phyloP scores from a whole-genome alignment of 2,888 invertebrate genomes.

The Hyalella azteca region DNA sequence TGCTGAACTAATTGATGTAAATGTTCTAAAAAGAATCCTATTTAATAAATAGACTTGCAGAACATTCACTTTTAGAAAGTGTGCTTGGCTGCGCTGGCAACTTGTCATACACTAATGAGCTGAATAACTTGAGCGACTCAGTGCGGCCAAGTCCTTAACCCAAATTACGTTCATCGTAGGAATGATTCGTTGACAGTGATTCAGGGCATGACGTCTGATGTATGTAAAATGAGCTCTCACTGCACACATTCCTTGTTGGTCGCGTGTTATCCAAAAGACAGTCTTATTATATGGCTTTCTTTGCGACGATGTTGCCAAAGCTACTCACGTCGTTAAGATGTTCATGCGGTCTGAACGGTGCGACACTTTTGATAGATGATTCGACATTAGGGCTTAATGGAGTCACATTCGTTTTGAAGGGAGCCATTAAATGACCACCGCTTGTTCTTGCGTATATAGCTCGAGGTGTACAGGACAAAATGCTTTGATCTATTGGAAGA shows the following conservation, averaged over 20 bases:
- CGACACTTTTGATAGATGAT: not conserved
- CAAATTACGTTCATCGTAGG: not conserved
- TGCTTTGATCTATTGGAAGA: not conserved
- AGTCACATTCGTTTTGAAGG: not conserved
- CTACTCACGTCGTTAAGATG: not conserved
- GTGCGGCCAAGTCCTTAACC: not conserved
- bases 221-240: not conserved
- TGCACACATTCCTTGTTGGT: not conserved
- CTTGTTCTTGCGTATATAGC: not conserved
- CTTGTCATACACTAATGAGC: constrained; percentile 16
- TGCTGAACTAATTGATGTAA: not conserved
- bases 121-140: not conserved
- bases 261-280: not conserved
- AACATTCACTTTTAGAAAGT: constrained; percentile 20
- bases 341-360: constrained; percentile 1
- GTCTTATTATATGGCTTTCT: not conserved
- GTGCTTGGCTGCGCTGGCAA: not conserved
- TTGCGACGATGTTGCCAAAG: not conserved
- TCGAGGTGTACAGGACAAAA: not conserved
- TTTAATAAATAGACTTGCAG: not conserved
- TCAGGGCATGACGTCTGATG: not conserved
- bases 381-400: not conserved
- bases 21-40: not conserved
- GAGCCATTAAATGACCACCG: not conserved
- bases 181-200: not conserved